Base-by-base conservation (phyloP, 2,113 vertebrate genomes). In the Heterocephalus glaber region DNA sequence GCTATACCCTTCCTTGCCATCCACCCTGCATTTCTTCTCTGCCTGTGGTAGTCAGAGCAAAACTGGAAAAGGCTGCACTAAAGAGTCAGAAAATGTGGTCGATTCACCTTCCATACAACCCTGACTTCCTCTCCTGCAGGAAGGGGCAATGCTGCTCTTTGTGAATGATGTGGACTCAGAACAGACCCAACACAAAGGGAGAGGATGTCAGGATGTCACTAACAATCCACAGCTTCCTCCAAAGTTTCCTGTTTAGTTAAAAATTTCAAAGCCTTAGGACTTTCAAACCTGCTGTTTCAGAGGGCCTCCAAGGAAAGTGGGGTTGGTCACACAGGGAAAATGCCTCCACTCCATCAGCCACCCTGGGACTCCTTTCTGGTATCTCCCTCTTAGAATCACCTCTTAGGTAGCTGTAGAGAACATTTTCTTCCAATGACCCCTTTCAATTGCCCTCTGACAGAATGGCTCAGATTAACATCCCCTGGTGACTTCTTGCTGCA, bases 171-270 rank as follows among this genome's bases (percentile, higher is more conserved):
- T 61, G 52, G 58, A 38, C 82, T 66, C 47, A 24, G 60, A 30
- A 82, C 58, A 35, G 47, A 9, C 56, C 35, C 22, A 20, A 89
- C 61, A 24, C 77, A 44, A 79, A 91, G 79, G 65, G 30, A 85
- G n/a, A 85, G 38, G 49, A 7, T 76, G 66, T 49, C 83, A 63
- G 81, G 74, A 58, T 35, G 61, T 70, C 52, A 33, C 54, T 19
- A 76, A 83, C 68, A 70, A 77, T 90, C 49, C 79, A 47, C 19
- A 49, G 20, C 8, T 92, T 83, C 89, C 84, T 77, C 70, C 19
- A 2, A 56, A 83, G 49, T 12, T 92, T 88, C 90, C 84, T 83
- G 41, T 86, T 96, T 47, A 38, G 47, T 49, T 56, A 58, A 93
- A 47, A 38, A 22, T 52, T 81, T 49, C 86, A 76, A 94, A 90